phyloP scores from a whole-genome alignment of 1,140 invertebrate genomes.

The Sitophilus oryzae region DNA sequence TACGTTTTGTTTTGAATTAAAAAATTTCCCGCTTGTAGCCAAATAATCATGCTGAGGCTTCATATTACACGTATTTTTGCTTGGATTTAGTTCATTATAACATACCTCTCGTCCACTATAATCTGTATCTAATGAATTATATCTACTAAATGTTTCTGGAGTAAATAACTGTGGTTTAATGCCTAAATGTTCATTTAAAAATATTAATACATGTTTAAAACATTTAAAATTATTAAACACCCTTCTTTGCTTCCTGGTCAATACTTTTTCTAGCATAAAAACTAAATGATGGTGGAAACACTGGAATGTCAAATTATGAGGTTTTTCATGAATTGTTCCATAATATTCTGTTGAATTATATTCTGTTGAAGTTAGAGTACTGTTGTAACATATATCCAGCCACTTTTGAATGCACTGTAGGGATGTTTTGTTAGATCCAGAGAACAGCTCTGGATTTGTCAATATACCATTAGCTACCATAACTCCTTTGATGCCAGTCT shows the following conservation, averaged over 20 bases:
- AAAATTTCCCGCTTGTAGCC: conserved; percentile 33
- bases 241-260: conserved; percentile 62
- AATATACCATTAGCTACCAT: conserved; percentile 89
- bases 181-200: conserved; percentile 55
- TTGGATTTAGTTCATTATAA: conserved; percentile 29
- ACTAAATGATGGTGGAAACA: conserved; percentile 90
- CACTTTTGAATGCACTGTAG: conserved; percentile 76
- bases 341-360: conserved; percentile 7
- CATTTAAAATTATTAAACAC: conserved; percentile 73
- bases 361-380: conserved; percentile 25
- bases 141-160: conserved; percentile 36
- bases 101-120: conserved; percentile 24
- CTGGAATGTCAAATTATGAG: conserved; percentile 59
- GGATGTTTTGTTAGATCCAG: conserved; percentile 62
- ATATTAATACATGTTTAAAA: conserved; percentile 64
- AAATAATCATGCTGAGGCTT: conserved; percentile 18
- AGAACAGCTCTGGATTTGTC: conserved; percentile 85
- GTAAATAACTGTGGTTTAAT: conserved; percentile 44
- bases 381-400: conserved; percentile 64
- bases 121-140: conserved; percentile 27
- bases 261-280: conserved; percentile 83
- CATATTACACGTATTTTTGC: background rate
- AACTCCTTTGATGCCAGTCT: conserved; percentile 69
- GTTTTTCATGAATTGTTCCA: conserved; percentile 38
- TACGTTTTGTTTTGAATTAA: conserved; percentile 23